A percentile compares a stretch with the other conserved stretches of the same genome.
Evolutionary conservation across 2,113 vertebrate species (phyloP).

Genomic region (Halcyon malimbica): DNA sequence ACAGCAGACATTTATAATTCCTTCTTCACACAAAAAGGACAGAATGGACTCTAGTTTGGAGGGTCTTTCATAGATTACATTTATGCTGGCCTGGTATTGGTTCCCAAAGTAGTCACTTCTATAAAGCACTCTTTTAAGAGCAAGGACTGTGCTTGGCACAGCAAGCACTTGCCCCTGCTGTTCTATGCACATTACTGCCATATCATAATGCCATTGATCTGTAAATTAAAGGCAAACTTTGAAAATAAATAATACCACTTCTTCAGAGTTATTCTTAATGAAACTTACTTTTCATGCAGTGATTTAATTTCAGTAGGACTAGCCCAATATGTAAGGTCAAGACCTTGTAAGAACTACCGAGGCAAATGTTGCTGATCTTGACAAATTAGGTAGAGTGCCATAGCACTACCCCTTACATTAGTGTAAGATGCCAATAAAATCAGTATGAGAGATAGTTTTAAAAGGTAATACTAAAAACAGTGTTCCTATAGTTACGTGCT

Average conservation of each 20-base stretch:
- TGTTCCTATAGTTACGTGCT: background rate
- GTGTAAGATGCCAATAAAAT: background rate
- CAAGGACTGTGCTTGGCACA: background rate
- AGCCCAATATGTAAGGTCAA: background rate
- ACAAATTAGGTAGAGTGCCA: background rate
- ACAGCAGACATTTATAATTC: background rate
- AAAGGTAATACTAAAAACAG: background rate
- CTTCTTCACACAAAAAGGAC: background rate
- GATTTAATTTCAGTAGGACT: constrained; percentile 26
- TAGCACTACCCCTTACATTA: background rate
- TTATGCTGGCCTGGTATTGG: background rate
- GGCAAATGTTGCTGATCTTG: background rate
- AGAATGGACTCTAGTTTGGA: background rate
- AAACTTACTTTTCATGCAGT: background rate
- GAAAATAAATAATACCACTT: background rate
- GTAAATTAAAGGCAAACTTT: constrained; percentile 23
- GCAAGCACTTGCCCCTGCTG: background rate
- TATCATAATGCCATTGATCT: background rate
- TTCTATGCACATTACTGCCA: background rate
- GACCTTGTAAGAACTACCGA: background rate
- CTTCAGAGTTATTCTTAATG: constrained; percentile 10
- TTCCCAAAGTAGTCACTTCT: background rate
- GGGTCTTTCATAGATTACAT: background rate
- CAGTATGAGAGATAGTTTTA: background rate
- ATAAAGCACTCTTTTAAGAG: background rate